A percentile compares a stretch with the other conserved stretches of the same genome.
Conservation (phyloP, 2,113 vertebrate species). For the Periophthalmodon schlosseri region DNA sequence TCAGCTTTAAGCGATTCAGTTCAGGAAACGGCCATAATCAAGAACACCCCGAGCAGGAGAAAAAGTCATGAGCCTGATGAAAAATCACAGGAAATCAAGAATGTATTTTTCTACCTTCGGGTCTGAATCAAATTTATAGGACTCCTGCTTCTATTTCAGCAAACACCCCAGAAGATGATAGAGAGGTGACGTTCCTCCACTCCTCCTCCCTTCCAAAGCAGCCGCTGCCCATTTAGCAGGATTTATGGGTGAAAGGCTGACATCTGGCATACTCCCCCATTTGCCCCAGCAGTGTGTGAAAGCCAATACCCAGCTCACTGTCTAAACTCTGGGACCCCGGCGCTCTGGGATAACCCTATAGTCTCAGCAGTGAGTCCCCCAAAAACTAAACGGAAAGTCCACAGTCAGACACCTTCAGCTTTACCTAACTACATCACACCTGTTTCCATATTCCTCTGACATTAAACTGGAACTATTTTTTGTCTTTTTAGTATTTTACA, state of each 20-base stretch:
- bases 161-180: conserved; percentile 47
- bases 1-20: conserved; percentile 48
- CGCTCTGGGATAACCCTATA: conserved; percentile 67
- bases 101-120: conserved; percentile 39
- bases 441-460: conserved; percentile 7
- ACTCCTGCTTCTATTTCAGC: conserved; percentile 35
- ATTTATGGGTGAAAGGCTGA: conserved; percentile 72
- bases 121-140: conserved; percentile 37
- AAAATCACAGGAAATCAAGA: conserved; percentile 29
- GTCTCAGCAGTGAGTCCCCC: conserved; percentile 56
- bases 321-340: conserved; percentile 71
- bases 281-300: conserved; percentile 74
- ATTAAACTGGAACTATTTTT: background rate
- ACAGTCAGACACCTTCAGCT: conserved; percentile 54
- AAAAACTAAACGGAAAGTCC: conserved; percentile 58
- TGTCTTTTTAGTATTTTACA: background rate
- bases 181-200: conserved; percentile 56
- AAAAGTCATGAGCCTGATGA: conserved; percentile 35
- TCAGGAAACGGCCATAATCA: conserved; percentile 52
- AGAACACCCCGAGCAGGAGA: conserved; percentile 36
- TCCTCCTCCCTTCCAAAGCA: conserved; percentile 26
- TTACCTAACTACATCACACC: conserved; percentile 38
- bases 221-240: conserved; percentile 73
- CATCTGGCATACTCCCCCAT: conserved; percentile 74
- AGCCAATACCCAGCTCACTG: conserved; percentile 75